Percentiles rank a stretch among this genome's conserved stretches.
Conservation (phyloP, 2,888 invertebrate genomes). For the Orchesella flavescens region DNA sequence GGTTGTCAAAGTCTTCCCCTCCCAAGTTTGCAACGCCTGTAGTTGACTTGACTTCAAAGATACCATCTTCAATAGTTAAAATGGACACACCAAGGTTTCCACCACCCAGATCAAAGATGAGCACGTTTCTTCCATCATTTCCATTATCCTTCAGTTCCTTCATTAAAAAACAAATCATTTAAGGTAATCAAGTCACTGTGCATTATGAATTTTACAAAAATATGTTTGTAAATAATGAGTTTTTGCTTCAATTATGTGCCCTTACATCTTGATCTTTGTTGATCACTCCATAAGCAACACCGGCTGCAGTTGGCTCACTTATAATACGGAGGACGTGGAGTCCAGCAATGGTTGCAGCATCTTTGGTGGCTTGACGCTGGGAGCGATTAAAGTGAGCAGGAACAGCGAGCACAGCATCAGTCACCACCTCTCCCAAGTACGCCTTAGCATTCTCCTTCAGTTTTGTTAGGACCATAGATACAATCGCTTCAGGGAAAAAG, state of each 20-base stretch:
- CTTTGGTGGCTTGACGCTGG: constrained; percentile 83
- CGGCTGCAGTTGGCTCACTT: constrained; percentile 92
- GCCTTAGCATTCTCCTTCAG: constrained; percentile 95
- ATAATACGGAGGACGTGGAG: constrained; percentile 90
- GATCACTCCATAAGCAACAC: constrained; percentile 85
- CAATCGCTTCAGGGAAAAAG: constrained; percentile 80
- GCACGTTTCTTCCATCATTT: constrained; percentile 76
- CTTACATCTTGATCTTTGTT: constrained; percentile 77
- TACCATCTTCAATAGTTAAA: constrained; percentile 77
- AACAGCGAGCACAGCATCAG: constrained; percentile 86
- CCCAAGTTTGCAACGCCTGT: too few relatives aligned
- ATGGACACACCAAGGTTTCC: constrained; percentile 80
- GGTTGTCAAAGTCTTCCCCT: constrained; percentile 77
- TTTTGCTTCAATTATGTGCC: constrained; percentile 40
- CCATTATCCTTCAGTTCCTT: not conserved
- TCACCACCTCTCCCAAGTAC: constrained; percentile 86
- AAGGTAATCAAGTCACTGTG: too few relatives aligned
- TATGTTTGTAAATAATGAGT: not conserved
- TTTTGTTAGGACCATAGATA: constrained; percentile 84
- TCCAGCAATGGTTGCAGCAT: constrained; percentile 87
- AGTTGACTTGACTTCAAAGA: constrained; percentile 82
- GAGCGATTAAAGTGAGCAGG: constrained; percentile 85
- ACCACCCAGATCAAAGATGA: constrained; percentile 79
- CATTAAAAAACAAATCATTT: not conserved
- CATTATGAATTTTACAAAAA: too few relatives aligned